Evolutionary conservation across 2,113 vertebrate species (phyloP), one percentile per base, ranked within the genome.

Genomic region (Tenebrosternarchus preto): DNA sequence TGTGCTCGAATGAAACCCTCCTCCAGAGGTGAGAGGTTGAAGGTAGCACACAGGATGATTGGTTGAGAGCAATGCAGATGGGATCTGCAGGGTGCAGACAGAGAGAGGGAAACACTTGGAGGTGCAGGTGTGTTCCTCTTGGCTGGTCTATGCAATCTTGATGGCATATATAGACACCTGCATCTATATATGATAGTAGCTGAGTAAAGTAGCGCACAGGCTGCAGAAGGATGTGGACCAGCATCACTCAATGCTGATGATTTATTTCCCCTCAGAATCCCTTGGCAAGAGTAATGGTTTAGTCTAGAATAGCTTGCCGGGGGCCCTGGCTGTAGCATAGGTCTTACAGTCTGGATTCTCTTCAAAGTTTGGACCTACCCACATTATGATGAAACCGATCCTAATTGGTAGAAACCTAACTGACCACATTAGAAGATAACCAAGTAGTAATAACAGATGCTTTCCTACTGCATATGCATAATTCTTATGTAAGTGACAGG

Each of bases 261-360:
- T 92, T 93, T 93, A 93, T 93, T 93, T 93, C 91, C 89, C 57
- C 91, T 93, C 90, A 85, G 36, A 79, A 67, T n/a, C 71, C n/a
- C 59, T 3, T 53, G 43, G 68, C 24, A 12, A 76, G 24, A 56
- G 24, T 80, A 29, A 43, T 46, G 36, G 19, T 61, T 17, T 29
- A 59, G 7, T 11, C 24, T 60, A 15, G 11, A 36, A 55, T 63
- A 33, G 9, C 27, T 20, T 43, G 50, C 60, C 71, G 16, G 78
- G n/a, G 78, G 46, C 67, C 70, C 60, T 39, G 67, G 64, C 78
- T 80, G 16, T 15, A 57, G 71, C 78, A 80, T 60, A 64, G 70
- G 50, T 60, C 61, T 66, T 53, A 80, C 71, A 43, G 70, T 73
- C 70, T 57, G 61, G 5, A 33, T 46, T 46, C 43, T 9, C 11